Evolutionary conservation across 2,797 vertebrate genomes (phyloP).

Genomic region (Hyperoplus immaculatus): DNA sequence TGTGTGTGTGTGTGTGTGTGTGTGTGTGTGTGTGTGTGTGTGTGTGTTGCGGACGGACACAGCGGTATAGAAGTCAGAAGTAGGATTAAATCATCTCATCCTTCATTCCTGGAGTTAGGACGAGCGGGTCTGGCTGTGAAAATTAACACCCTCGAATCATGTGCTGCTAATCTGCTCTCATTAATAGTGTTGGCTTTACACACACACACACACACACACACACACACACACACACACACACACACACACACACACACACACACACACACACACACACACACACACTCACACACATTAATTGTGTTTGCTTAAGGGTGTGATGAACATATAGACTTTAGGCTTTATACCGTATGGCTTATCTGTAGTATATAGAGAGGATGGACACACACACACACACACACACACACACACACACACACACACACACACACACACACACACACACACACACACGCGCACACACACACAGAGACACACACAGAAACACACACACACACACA

Average conservation of each 20-base stretch:
- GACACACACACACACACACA: no score
- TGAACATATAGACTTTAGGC: background rate
- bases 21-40: background rate
- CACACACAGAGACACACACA: no score
- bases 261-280: no score
- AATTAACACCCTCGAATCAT: constrained; percentile 36
- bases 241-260: no score
- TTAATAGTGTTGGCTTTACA: constrained; percentile 30
- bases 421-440: no score
- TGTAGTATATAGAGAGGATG: no score
- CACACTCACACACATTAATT: constrained; percentile 1
- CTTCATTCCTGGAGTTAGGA: constrained; percentile 33
- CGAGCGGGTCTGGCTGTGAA: constrained; percentile 15
- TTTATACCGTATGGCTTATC: no score
- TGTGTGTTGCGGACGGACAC: background rate
- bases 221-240: no score
- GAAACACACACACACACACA: no score
- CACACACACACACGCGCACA: no score
- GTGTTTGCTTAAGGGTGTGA: constrained; percentile 22
- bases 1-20: no score
- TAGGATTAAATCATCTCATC: constrained; percentile 48
- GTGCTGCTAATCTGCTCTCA: constrained; percentile 44
- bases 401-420: background rate
- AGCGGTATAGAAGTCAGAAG: background rate
- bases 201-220: no score